Conservation (phyloP, 2,888 invertebrate species). For the Rhyacophila evoluta region DNA sequence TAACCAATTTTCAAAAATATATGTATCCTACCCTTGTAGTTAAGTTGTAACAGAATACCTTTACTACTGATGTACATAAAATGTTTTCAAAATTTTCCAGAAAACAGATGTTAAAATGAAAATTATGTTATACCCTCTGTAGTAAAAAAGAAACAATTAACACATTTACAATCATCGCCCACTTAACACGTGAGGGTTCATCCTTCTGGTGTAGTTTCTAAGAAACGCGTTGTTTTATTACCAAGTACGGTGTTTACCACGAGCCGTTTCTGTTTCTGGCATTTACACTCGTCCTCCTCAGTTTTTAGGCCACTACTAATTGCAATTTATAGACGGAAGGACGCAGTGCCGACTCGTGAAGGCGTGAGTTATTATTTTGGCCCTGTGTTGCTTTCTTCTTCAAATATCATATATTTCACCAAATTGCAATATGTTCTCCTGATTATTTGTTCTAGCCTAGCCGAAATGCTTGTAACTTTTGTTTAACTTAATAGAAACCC, state of each 20-base stretch:
- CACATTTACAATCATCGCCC: constrained; percentile 8
- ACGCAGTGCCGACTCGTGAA: neutral
- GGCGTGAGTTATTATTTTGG: neutral
- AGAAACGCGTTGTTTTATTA: neutral
- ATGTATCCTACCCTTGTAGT: no score
- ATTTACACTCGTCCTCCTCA: neutral
- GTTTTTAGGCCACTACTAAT: neutral
- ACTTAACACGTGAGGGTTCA: neutral
- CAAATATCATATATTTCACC: neutral
- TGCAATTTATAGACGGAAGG: neutral
- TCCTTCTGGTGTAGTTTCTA: neutral
- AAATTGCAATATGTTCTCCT: neutral
- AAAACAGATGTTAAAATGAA: neutral
- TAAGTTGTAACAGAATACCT: no score
- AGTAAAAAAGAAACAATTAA: neutral
- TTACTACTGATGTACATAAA: neutral
- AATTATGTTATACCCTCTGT: neutral
- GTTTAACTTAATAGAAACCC: no score
- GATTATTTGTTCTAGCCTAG: neutral
- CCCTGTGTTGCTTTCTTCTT: neutral
- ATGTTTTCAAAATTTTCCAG: neutral
- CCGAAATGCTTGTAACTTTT: no score
- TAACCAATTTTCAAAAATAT: no score
- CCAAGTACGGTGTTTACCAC: neutral
- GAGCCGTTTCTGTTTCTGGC: neutral